A percentile compares a stretch with the other conserved stretches of the same genome.
These are phyloP conservation scores for Clarias macrocephalus DNA, from an alignment of 2,113 vertebrate genomes.

Conservation along the genomic window DNA sequence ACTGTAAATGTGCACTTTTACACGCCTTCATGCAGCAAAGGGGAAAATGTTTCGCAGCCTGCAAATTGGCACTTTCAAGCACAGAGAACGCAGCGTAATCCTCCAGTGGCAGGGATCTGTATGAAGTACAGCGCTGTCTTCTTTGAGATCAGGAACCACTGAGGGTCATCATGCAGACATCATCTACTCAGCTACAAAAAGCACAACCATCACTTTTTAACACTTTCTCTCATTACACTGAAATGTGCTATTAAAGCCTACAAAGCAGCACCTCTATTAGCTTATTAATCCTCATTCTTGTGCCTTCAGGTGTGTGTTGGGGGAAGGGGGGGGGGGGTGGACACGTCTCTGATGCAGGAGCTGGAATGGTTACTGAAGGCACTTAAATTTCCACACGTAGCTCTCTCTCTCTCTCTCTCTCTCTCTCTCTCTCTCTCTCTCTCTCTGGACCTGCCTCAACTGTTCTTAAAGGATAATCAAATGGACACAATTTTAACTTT, in stretches of 20 bases:
- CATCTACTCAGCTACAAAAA: neutral
- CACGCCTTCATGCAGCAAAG: neutral
- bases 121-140: neutral
- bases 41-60: neutral
- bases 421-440: too few species aligned
- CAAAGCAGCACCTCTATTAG: neutral
- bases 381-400: neutral
- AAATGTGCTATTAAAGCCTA: neutral
- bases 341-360: slow-evolving; percentile 30
- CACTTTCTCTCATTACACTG: neutral
- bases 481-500: slow-evolving; percentile 1
- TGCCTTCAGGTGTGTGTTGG: slow-evolving; percentile 36
- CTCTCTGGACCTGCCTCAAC: neutral
- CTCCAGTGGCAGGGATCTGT: neutral
- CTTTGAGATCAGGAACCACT: slow-evolving; percentile 5
- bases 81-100: neutral
- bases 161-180: neutral
- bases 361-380: slow-evolving; percentile 36
- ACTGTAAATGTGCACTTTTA: neutral
- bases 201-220: neutral
- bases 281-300: neutral
- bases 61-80: neutral
- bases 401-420: neutral
- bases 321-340: too few species aligned
- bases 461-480: neutral